Conservation (phyloP, 2,888 invertebrate genomes). For the Entomobrya multifasciata region DNA sequence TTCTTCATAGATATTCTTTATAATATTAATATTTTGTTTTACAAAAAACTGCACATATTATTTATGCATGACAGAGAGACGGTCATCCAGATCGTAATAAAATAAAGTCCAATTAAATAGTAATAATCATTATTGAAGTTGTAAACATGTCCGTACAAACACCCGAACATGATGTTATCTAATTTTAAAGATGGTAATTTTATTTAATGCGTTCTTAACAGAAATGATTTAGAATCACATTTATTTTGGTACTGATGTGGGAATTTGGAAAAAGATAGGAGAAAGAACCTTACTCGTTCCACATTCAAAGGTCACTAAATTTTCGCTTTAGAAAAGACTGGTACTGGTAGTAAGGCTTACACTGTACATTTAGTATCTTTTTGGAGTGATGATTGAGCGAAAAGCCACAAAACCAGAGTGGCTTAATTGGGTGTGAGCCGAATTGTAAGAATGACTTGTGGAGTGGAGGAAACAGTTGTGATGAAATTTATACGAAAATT, state of each 20-base stretch:
- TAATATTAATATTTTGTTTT: slow-evolving; percentile 43
- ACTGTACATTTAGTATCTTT: too few species aligned
- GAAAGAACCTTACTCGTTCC: slow-evolving; percentile 99
- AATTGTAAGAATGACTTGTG: slow-evolving; percentile 71
- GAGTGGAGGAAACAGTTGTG: slow-evolving; percentile 47
- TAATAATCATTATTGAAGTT: slow-evolving; percentile 32
- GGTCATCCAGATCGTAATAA: slow-evolving; percentile 46
- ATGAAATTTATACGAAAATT: slow-evolving; percentile 80
- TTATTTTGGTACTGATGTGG: slow-evolving; percentile 50
- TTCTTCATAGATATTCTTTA: too few species aligned
- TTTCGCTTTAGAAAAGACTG: slow-evolving; percentile 99
- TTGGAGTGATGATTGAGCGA: too few species aligned
- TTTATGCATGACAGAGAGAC: slow-evolving; percentile 12
- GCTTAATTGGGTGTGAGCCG: slow-evolving; percentile 79
- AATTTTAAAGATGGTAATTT: too few species aligned
- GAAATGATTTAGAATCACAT: not conserved
- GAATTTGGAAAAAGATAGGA: slow-evolving; percentile 90
- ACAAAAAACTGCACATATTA: slow-evolving; percentile 39
- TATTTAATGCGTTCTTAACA: too few species aligned
- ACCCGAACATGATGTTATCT: too few species aligned
- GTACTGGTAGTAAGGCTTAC: too few species aligned
- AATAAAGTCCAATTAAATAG: too few species aligned
- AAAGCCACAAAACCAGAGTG: slow-evolving; percentile 79
- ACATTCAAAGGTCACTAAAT: slow-evolving; percentile 99
- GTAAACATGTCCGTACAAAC: slow-evolving; percentile 25